These are phyloP conservation scores for Pseudopodoces humilis DNA, from an alignment of 2,113 vertebrate genomes.

Conservation along the genomic window DNA sequence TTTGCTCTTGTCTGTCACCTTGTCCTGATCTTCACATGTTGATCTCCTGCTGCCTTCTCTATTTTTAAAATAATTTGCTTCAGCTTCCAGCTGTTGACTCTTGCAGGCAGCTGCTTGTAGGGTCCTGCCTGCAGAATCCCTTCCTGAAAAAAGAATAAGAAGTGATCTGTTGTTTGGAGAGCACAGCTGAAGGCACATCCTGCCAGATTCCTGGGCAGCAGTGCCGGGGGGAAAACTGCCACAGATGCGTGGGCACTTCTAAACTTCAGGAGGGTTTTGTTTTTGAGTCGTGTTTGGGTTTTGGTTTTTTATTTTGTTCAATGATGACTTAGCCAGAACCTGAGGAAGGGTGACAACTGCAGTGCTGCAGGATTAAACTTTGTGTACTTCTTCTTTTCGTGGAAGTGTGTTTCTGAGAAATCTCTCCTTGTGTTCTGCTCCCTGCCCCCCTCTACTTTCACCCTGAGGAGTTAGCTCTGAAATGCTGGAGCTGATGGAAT, in stretches of 20 bases:
- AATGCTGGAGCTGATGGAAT: not conserved
- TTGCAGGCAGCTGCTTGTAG: slow-evolving; percentile 10
- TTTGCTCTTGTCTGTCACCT: not conserved
- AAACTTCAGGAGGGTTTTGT: not conserved
- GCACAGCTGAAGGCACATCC: slow-evolving; percentile 42
- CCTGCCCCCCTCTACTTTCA: rapidly evolving
- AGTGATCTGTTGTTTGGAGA: slow-evolving; percentile 4
- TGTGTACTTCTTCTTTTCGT: not conserved
- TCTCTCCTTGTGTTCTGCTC: not conserved
- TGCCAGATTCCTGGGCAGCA: slow-evolving; percentile 25
- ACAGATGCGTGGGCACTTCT: not conserved
- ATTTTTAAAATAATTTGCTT: not conserved
- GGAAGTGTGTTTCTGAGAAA: not conserved
- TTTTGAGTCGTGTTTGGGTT: not conserved
- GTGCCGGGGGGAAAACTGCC: not conserved
- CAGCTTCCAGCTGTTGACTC: slow-evolving; percentile 46
- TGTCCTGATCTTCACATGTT: not conserved
- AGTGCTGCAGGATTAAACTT: not conserved
- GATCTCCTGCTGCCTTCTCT: not conserved
- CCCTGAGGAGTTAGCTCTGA: not conserved
- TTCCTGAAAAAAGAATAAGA: not conserved
- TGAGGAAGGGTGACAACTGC: not conserved
- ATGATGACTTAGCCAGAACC: not conserved
- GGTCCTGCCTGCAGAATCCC: not conserved
- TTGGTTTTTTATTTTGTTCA: not conserved